Evolutionary conservation across 1,140 invertebrate species (phyloP), one percentile per base, ranked within the genome.

Genomic region (Ylistrum balloti): DNA sequence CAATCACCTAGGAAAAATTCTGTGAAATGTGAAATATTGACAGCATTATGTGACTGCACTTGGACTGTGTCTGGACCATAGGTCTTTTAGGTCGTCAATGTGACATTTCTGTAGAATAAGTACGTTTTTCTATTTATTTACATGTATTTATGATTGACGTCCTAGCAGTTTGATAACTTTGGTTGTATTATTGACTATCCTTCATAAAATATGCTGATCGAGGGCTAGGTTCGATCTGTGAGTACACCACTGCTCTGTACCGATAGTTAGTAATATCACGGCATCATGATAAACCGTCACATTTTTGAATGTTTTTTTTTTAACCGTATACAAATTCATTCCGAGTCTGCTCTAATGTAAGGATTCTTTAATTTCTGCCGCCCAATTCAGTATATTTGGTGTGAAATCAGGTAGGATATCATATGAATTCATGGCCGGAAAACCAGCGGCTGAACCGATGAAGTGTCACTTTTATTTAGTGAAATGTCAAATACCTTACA

Each of bases 401-500:
- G 22, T 1, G 22, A 28, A 74, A 74, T 17, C 15, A 74, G 56
- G 56, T 74, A 74, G 1, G 56, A 11, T n/a, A 74, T 74, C 28
- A 28, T 74, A 74, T n/a, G 56, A 74, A 74, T 74, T 74, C 56
- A n/a, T 28, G 22, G 56, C 56, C 56, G 56, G 56, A 74, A 74
- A 74, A 17, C 56, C n/a, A 74, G 56, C n/a, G 56, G 22, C 28
- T 28, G 1, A n/a, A 22, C 28, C 56, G 22, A 28, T 74, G 5
- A n/a, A 74, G 15, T 74, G 56, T 74, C 56, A 74, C 22, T 74
- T 74, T 74, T 74, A 74, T 74, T 74, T 74, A 74, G 56, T 28
- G 56, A 74, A 74, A 74, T 74, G 56, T 74, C 56, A 74, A 74
- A 74, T n/a, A 74, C 56, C 1, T 74, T 74, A 74, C 56, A 74